Percentiles rank a stretch among this genome's conserved stretches.
phyloP scores from a whole-genome alignment of 2,888 invertebrate species.

The Drosophila austrosaltans region DNA sequence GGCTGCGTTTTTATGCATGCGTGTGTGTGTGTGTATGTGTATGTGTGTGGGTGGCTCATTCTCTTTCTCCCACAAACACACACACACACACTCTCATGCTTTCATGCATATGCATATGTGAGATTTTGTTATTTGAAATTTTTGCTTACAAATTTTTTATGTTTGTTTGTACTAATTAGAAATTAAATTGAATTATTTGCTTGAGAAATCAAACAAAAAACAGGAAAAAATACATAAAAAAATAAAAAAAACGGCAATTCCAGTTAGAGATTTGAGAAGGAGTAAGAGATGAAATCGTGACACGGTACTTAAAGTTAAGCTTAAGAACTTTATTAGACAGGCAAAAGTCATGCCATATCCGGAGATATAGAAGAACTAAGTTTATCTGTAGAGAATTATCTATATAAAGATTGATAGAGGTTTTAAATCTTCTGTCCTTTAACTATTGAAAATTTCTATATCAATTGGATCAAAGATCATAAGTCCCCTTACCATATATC shows the following conservation, averaged over 20 bases:
- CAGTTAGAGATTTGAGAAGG: slow-evolving; percentile 1
- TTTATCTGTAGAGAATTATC: no score
- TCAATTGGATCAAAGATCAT: not conserved
- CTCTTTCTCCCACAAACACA: not conserved
- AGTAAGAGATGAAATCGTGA: slow-evolving; percentile 1
- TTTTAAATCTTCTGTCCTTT: no score
- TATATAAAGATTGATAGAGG: no score
- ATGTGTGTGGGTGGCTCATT: slow-evolving; percentile 20
- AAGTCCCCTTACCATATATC: not conserved
- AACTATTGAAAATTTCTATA: not conserved
- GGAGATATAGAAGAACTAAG: no score
- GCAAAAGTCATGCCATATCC: not conserved
- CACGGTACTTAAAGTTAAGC: not conserved
- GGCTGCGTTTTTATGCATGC: slow-evolving; percentile 72
- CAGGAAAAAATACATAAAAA: slow-evolving; percentile 23
- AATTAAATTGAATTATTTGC: slow-evolving; percentile 79
- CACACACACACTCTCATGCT: slow-evolving; percentile 8
- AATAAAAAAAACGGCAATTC: slow-evolving; percentile 31
- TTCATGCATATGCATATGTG: not conserved
- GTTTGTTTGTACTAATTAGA: slow-evolving; percentile 66
- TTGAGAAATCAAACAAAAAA: slow-evolving; percentile 68
- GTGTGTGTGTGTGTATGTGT: slow-evolving; percentile 40
- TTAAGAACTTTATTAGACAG: not conserved
- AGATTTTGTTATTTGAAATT: slow-evolving; percentile 36
- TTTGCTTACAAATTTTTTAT: slow-evolving; percentile 47